Evolutionary conservation across 2,113 vertebrate genomes (phyloP).

Genomic region (Proteles cristata): DNA sequence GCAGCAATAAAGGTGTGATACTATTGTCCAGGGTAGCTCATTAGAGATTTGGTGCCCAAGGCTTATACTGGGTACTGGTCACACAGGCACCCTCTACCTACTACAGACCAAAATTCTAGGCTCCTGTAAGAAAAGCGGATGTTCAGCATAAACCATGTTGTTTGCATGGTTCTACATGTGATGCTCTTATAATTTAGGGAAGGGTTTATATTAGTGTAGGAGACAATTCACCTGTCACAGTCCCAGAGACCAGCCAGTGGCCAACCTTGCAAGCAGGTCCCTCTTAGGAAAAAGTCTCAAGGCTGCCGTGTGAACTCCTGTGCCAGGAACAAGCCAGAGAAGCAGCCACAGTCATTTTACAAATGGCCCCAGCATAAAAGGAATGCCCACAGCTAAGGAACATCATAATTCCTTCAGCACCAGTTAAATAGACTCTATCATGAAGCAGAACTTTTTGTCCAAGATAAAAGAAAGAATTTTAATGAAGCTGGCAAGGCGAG

Average conservation of each 20-base stretch:
- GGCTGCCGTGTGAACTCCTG: not conserved
- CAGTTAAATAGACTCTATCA: not conserved
- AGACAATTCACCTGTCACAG: not conserved
- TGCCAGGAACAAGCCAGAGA: not conserved
- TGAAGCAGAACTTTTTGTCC: not conserved
- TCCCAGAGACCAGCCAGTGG: not conserved
- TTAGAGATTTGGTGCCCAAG: not conserved
- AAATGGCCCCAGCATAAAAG: not conserved
- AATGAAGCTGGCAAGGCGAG: not conserved
- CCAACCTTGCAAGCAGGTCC: not conserved
- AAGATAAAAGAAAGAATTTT: slow-evolving; percentile 20
- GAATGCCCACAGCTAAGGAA: not conserved
- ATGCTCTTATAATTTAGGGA: not conserved
- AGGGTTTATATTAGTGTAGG: not conserved
- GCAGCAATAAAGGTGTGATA: not conserved
- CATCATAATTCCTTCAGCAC: not conserved
- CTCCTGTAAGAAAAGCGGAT: not conserved
- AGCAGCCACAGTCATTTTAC: not conserved
- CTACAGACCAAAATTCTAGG: not conserved
- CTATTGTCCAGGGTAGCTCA: not conserved
- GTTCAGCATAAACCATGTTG: not conserved
- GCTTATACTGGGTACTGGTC: not conserved
- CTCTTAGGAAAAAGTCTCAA: not conserved
- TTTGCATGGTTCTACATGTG: not conserved
- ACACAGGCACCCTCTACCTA: not conserved